These are phyloP conservation scores for Astreopora myriophthalma DNA, from an alignment of 64 coral and sea anemone species.

Conservation along the genomic window DNA sequence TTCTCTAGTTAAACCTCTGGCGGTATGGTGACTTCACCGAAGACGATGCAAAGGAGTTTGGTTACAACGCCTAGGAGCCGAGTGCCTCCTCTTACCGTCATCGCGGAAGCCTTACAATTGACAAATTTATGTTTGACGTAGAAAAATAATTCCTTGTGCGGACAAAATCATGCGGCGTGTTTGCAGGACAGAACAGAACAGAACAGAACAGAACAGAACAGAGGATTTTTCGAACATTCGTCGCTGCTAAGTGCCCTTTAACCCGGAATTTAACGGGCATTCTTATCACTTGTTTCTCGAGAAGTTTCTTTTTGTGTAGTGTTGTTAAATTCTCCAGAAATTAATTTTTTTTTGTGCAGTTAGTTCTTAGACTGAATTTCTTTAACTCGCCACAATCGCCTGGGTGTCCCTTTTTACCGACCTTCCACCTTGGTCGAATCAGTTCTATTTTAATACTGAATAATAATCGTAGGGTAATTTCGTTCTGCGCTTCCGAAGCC, in stretches of 20 bases:
- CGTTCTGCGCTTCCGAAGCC: background rate
- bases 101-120: no score
- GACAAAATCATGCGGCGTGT: background rate
- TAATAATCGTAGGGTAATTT: constrained; percentile 5
- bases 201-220: no score
- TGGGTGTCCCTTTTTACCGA: background rate
- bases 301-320: background rate
- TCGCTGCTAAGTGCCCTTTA: background rate
- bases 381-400: background rate
- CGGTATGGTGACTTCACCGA: constrained; percentile 94
- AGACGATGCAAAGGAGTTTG: constrained; percentile 90
- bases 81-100: background rate
- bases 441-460: constrained; percentile 46
- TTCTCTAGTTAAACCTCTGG: constrained; percentile 84
- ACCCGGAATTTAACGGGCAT: background rate
- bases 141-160: background rate
- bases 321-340: no score
- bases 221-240: background rate
- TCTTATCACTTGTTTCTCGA: background rate
- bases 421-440: background rate
- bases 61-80: constrained; percentile 36
- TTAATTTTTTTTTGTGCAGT: background rate
- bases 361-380: background rate
- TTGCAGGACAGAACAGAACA: no score
- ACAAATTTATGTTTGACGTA: no score